Conservation (phyloP, 2,113 vertebrate species). For the Dunckerocampus dactyliophorus region DNA sequence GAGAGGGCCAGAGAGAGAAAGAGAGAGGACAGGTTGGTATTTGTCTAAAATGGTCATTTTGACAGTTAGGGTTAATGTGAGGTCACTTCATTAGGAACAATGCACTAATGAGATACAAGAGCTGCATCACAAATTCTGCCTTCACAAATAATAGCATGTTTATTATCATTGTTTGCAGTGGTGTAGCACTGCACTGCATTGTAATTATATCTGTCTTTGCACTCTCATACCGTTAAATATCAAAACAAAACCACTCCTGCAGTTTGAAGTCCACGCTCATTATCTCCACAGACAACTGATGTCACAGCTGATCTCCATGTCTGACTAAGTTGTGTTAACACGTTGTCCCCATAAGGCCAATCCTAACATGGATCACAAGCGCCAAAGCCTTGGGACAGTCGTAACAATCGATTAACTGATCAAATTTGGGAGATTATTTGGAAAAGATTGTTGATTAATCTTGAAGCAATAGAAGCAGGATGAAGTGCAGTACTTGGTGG, state of each 20-base stretch:
- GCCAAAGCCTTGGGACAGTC: no score
- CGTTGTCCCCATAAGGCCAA: not conserved
- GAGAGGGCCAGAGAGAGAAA: no score
- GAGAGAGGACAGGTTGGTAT: not conserved
- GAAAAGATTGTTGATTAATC: no score
- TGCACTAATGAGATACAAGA: not conserved
- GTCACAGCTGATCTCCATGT: conserved; percentile 23
- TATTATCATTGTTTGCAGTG: not conserved
- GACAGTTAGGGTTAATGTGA: not conserved
- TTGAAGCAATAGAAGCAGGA: no score
- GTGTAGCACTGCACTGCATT: no score
- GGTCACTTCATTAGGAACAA: not conserved
- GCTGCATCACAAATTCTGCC: not conserved
- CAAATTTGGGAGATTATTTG: no score
- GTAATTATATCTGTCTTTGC: no score
- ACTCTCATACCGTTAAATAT: no score
- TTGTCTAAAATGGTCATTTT: not conserved
- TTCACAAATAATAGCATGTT: not conserved
- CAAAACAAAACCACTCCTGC: no score
- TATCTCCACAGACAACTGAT: conserved; percentile 18
- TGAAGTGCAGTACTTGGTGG: no score
- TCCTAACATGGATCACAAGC: not conserved
- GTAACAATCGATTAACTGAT: not conserved
- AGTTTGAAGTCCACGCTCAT: conserved; percentile 29
- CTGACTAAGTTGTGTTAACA: not conserved